Evolutionary conservation across 2,113 vertebrate genomes (phyloP).

Genomic region (Neolamprologus ventralis): DNA sequence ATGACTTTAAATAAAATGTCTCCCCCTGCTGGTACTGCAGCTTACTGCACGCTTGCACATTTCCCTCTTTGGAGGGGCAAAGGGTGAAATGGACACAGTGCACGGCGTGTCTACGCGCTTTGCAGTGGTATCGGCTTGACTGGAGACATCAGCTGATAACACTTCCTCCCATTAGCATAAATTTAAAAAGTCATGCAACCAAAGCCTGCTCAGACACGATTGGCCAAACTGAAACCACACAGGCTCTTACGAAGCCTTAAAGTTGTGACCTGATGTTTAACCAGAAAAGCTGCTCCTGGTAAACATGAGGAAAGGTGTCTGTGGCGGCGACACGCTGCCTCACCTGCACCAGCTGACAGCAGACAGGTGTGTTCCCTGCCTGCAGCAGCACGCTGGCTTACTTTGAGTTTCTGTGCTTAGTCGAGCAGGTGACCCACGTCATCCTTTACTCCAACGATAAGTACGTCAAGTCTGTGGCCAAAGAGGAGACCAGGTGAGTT

Average conservation of each 20-base stretch:
- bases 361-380: background rate
- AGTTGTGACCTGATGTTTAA: background rate
- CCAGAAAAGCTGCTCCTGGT: background rate
- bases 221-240: background rate
- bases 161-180: background rate
- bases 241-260: background rate
- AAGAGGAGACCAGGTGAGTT: constrained; percentile 77
- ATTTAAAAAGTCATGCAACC: background rate
- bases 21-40: background rate
- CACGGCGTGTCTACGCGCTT: accelerated
- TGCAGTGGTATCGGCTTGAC: background rate
- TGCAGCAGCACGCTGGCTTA: background rate
- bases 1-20: background rate
- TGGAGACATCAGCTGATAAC: background rate
- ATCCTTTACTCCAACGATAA: constrained; percentile 91
- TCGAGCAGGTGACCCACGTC: constrained; percentile 87
- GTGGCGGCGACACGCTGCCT: background rate
- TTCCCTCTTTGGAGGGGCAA: background rate
- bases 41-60: background rate
- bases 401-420: constrained; percentile 52
- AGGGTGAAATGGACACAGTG: background rate
- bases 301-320: background rate
- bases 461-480: constrained; percentile 84
- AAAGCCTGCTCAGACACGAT: no score
- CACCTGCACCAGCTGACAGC: background rate